These are phyloP conservation scores for Odontomachus brunneus DNA, from an alignment of 1,140 invertebrate species.

Conservation along the genomic window DNA sequence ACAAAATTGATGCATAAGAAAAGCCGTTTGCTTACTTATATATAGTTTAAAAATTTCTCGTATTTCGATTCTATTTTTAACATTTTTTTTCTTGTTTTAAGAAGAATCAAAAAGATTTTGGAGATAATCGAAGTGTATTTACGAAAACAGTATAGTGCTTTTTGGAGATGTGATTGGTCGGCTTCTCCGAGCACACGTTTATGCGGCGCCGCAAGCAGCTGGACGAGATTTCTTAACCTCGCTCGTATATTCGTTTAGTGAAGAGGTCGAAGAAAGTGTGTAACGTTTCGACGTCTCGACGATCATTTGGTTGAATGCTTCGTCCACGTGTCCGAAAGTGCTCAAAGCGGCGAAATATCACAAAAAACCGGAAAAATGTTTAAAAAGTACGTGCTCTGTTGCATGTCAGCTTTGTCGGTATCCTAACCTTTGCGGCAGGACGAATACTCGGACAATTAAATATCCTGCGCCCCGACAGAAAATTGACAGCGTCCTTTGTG, in stretches of 20 bases:
- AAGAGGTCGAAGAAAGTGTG: neutral
- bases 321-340: neutral
- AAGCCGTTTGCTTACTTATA: no score
- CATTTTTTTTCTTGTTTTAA: no score
- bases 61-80: no score
- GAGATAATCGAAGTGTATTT: no score
- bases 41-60: no score
- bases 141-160: no score
- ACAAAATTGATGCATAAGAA: no score
- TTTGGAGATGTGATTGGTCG: no score
- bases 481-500: neutral
- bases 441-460: neutral
- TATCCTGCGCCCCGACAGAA: neutral
- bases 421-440: conserved; percentile 42
- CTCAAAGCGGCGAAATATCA: neutral
- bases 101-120: no score
- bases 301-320: conserved; percentile 52
- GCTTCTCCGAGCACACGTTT: no score
- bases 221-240: no score
- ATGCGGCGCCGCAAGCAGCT: no score
- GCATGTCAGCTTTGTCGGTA: neutral
- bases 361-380: conserved; percentile 74
- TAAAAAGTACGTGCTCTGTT: conserved; percentile 73
- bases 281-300: neutral
- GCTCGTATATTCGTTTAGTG: neutral